These are phyloP conservation scores for Oreonectes daqikongensis DNA, from an alignment of 2,797 vertebrate species.

Conservation along the genomic window DNA sequence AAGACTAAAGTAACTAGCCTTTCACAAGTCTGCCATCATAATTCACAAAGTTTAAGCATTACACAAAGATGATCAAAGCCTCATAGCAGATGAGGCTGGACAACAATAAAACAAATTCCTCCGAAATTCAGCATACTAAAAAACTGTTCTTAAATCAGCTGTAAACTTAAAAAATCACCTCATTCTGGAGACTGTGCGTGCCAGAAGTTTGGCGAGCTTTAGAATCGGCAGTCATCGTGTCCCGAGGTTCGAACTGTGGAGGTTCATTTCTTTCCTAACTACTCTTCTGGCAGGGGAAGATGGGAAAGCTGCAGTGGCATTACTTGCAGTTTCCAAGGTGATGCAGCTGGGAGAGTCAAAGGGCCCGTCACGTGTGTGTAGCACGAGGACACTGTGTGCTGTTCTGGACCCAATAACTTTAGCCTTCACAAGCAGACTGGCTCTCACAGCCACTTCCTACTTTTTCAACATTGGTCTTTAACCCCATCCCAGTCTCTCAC, in stretches of 20 bases:
- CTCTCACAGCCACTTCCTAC: slow-evolving; percentile 56
- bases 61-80: slow-evolving; percentile 8
- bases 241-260: slow-evolving; percentile 40
- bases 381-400: slow-evolving; percentile 54
- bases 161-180: slow-evolving; percentile 15
- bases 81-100: background rate
- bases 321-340: slow-evolving; percentile 68
- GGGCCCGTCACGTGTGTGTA: slow-evolving; percentile 56
- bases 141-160: background rate
- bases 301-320: slow-evolving; percentile 58
- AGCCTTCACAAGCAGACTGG: slow-evolving; percentile 44
- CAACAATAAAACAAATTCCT: background rate
- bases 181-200: background rate
- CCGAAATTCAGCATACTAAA: too few species aligned
- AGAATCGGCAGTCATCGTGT: slow-evolving; percentile 37
- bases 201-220: slow-evolving; percentile 40
- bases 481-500: slow-evolving; percentile 24
- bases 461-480: slow-evolving; percentile 47
- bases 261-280: slow-evolving; percentile 47
- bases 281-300: slow-evolving; percentile 47
- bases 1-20: slow-evolving; percentile 4
- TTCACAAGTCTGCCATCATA: background rate
- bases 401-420: slow-evolving; percentile 42
- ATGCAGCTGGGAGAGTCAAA: slow-evolving; percentile 64
- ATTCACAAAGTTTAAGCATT: slow-evolving; percentile 5